Evolutionary conservation across 2,797 vertebrate species (phyloP).

Genomic region (Rhinella marina): DNA sequence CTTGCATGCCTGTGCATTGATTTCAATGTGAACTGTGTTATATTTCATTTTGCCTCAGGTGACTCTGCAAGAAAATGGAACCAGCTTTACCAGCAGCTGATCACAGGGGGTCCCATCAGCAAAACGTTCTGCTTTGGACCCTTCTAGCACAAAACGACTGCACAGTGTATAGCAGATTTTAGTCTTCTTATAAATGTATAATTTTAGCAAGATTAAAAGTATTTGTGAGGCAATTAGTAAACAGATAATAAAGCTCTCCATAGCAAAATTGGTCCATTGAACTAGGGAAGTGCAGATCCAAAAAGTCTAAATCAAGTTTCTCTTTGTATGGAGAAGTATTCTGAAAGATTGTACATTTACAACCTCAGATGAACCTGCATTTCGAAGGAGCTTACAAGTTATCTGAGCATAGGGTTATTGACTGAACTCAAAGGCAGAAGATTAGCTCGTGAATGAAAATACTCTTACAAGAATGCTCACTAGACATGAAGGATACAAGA

Average conservation of each 20-base stretch:
- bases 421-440: slow-evolving; percentile 59
- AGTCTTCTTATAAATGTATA: no score
- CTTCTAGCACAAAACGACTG: no score
- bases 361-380: slow-evolving; percentile 30
- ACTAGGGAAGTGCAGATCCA: neutral
- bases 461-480: slow-evolving; percentile 50
- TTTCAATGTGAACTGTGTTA: no score
- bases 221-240: neutral
- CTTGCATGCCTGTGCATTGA: no score
- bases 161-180: no score
- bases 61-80: no score
- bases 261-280: neutral
- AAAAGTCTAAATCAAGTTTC: slow-evolving; percentile 9
- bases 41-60: no score
- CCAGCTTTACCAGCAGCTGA: no score
- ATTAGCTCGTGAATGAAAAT: slow-evolving; percentile 37
- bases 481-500: slow-evolving; percentile 54
- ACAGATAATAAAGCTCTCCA: neutral
- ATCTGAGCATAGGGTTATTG: slow-evolving; percentile 22
- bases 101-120: no score
- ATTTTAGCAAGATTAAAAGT: no score
- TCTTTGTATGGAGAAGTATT: neutral
- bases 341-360: neutral
- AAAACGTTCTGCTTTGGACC: no score
- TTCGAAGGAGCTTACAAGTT: neutral